Conservation (phyloP, 2,113 vertebrate species). For the Corythaeola cristata region DNA sequence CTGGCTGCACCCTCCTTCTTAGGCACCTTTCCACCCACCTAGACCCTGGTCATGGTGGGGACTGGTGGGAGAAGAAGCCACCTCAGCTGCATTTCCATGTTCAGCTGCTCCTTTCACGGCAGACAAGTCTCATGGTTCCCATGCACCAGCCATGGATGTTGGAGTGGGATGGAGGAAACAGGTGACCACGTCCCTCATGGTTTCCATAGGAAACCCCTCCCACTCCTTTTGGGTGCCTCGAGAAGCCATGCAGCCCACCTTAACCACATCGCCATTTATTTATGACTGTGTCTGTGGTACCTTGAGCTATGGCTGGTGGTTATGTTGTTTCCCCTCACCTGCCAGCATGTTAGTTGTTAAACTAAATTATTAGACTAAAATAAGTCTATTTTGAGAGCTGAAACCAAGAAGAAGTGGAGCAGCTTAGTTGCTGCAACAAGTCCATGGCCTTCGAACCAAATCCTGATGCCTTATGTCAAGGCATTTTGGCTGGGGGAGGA, state of each 20-base stretch:
- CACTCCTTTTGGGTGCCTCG: not conserved
- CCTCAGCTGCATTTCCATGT: not conserved
- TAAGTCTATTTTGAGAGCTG: not conserved
- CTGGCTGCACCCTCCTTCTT: not conserved
- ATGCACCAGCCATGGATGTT: rapidly evolving
- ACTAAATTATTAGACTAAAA: not conserved
- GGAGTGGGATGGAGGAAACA: not conserved
- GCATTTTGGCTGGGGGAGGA: not conserved
- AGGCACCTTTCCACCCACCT: not conserved
- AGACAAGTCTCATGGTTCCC: not conserved
- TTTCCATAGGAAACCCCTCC: not conserved
- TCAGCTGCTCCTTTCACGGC: not conserved
- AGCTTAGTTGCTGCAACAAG: not conserved
- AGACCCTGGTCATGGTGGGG: not conserved
- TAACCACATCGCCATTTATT: not conserved
- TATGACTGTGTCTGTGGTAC: not conserved
- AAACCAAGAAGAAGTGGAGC: not conserved
- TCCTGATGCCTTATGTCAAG: not conserved
- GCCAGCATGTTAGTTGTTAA: not conserved
- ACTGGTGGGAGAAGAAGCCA: not conserved
- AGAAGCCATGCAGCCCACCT: not conserved
- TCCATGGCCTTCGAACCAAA: not conserved
- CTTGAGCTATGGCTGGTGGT: not conserved
- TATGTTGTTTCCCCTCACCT: not conserved
- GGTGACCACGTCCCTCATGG: rapidly evolving